phyloP scores from a whole-genome alignment of 2,888 invertebrate genomes.

The Sminthurinus aureus region DNA sequence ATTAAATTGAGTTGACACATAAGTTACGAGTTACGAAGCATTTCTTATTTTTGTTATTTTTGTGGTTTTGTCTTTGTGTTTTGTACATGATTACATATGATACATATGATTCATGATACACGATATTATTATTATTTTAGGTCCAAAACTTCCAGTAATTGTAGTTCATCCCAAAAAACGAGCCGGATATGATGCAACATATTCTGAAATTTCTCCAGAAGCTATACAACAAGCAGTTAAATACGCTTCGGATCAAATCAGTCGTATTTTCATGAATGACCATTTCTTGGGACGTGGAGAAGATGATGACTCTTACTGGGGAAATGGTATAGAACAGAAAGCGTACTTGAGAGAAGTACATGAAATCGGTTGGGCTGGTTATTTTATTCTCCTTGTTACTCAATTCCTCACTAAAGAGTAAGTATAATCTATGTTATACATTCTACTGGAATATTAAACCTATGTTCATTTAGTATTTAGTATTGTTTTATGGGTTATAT shows the following conservation, averaged over 20 bases:
- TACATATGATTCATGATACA: no score
- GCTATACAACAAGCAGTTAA: constrained; percentile 48
- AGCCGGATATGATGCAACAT: constrained; percentile 25
- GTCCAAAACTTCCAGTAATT: constrained; percentile 15
- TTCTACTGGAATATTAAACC: background rate
- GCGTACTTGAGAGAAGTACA: constrained; percentile 46
- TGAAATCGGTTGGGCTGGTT: constrained; percentile 50
- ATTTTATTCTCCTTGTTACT: constrained; percentile 49
- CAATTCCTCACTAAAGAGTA: constrained; percentile 52
- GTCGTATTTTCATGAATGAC: constrained; percentile 49
- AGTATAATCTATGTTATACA: constrained; percentile 25
- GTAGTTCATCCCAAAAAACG: constrained; percentile 17
- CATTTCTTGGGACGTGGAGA: constrained; percentile 51
- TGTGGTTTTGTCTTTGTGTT: no score
- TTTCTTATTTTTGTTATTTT: no score
- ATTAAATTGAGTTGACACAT: no score
- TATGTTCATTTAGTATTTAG: background rate
- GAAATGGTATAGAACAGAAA: constrained; percentile 53
- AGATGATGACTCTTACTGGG: constrained; percentile 59
- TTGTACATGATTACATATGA: no score
- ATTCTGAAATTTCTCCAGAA: constrained; percentile 41
- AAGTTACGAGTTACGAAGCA: no score
- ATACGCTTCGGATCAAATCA: constrained; percentile 48
- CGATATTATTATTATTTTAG: constrained; percentile 30
- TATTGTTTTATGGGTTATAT: background rate